Conservation (phyloP, 2,888 invertebrate species). For the Tinea pellionella region DNA sequence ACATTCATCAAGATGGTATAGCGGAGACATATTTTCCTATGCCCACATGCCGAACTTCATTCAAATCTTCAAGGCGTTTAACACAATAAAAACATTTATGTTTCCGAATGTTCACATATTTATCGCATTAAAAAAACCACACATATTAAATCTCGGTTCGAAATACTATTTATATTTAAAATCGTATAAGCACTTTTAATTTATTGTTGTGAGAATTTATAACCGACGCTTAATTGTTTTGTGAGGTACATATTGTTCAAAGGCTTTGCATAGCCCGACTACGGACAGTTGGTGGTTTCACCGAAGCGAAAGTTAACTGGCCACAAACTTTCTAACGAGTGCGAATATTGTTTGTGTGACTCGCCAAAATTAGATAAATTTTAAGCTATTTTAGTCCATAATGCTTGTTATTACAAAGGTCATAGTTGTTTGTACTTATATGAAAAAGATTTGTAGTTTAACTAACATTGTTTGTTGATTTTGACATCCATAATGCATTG, state of each 20-base stretch:
- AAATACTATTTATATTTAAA: background rate
- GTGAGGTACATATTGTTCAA: background rate
- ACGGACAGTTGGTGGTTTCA: conserved; percentile 3
- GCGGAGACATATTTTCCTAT: too few relatives aligned
- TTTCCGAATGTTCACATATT: background rate
- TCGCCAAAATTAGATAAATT: background rate
- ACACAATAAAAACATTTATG: background rate
- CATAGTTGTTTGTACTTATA: background rate
- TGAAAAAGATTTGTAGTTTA: background rate
- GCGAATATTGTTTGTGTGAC: background rate
- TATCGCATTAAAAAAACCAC: background rate
- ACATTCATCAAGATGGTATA: too few relatives aligned
- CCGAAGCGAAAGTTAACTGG: background rate
- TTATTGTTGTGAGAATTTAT: background rate
- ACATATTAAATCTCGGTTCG: background rate
- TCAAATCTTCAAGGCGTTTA: background rate
- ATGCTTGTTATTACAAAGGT: background rate
- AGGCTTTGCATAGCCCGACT: conserved; percentile 4
- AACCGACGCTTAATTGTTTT: background rate
- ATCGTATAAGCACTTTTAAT: background rate
- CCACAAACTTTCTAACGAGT: conserved; percentile 4
- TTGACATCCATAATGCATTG: background rate
- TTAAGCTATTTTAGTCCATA: background rate
- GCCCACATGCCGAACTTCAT: too few relatives aligned
- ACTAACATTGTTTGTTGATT: background rate